These are phyloP conservation scores for Anthophora plumipes DNA, from an alignment of 2,888 invertebrate genomes.

Conservation along the genomic window DNA sequence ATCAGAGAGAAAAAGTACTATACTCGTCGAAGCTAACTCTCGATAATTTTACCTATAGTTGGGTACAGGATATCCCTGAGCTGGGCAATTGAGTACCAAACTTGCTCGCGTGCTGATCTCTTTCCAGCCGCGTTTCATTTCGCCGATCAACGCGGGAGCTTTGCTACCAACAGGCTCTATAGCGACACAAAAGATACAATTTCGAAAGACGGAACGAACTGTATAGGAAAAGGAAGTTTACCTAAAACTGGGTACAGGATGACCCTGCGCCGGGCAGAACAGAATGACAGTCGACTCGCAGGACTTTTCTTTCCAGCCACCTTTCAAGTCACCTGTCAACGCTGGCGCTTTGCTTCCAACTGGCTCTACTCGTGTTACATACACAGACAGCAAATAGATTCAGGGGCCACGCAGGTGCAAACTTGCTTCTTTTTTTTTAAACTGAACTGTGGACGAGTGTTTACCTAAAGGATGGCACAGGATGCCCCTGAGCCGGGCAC, in stretches of 20 bases:
- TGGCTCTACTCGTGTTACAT: conserved; percentile 84
- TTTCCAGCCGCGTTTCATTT: conserved; percentile 83
- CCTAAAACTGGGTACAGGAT: conserved; percentile 90
- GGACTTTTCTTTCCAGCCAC: conserved; percentile 72
- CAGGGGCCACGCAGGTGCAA: background rate
- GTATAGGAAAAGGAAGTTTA: conserved; percentile 79
- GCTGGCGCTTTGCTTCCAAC: conserved; percentile 86
- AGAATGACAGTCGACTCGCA: conserved; percentile 85
- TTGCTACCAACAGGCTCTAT: conserved; percentile 87
- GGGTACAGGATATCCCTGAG: conserved; percentile 91
- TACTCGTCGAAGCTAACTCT: background rate
- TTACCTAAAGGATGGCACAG: conserved; percentile 87
- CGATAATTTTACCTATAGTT: conserved; percentile 87
- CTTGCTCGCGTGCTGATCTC: conserved; percentile 70
- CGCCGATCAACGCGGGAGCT: conserved; percentile 87
- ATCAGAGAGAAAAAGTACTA: conserved; percentile 55
- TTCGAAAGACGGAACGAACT: background rate
- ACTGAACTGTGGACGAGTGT: background rate
- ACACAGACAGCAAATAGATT: conserved; percentile 14
- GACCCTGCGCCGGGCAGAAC: conserved; percentile 90
- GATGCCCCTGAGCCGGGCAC: conserved; percentile 90
- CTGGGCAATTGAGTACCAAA: conserved; percentile 88
- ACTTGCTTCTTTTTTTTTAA: too few relatives aligned
- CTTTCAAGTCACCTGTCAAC: conserved; percentile 86
- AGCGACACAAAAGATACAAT: conserved; percentile 30